Base-by-base conservation (phyloP, 2,888 invertebrate species). In the Cylloceria caligata region DNA sequence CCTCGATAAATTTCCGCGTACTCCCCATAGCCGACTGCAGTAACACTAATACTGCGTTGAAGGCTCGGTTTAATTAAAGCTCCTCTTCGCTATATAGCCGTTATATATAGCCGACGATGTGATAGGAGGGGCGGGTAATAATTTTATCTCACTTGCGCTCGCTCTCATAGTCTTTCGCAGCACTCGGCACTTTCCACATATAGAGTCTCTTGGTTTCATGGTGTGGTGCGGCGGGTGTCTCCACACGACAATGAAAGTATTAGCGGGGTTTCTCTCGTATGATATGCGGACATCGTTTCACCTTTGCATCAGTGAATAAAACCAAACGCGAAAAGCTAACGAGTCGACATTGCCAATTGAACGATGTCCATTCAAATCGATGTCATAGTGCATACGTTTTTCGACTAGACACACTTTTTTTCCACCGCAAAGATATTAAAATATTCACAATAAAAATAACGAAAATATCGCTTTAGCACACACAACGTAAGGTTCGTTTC, bases 21-120 rank as follows among this genome's bases (percentile, higher is more conserved):
- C 52, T 42, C 30, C 65, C 72, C 24, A 27, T 60, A 49, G 21
- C 6, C 55, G 24, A 5, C 55, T 49, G 45, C 55, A 42, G 47
- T 34, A 60, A 49, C 60, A 68, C 30, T 30, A 27, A 13, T 55
- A 1, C 55, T 27, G 45, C 39, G 62, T 75, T 57, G 57, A 74
- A 62, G 36, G 49, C 72, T 64, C 74, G 45, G 71, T 84, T 85
- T 85, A 84, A 87, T 85, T 85, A 83, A 84, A 85, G 67, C 83
- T 64, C 64, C n/a, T n/a, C n/a, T n/a, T 77, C 67, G 67, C 47
- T n/a, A n/a, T n/a, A n/a, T n/a, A n/a, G n/a, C n/a, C n/a, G n/a
- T 77, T 81, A 77, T 83, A 84, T 80, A 84, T 77, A 81, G 68
- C 42, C 27, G 45, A 21, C 19, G 45, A 21, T 65, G 62, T n/a